Conservation (phyloP, 2,888 invertebrate species). For the Spicauda simplicius region DNA sequence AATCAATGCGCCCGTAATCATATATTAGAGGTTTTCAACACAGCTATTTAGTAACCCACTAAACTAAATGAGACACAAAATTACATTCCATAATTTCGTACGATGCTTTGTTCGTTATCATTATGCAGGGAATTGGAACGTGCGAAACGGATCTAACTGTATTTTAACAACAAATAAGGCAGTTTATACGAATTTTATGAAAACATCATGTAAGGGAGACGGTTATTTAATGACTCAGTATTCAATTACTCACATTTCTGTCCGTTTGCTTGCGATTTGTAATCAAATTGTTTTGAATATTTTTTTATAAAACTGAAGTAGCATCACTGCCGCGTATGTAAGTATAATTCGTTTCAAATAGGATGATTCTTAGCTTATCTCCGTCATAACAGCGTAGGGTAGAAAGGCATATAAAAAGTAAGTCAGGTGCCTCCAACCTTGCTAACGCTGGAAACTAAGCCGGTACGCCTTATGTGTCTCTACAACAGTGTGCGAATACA, state of each 20-base stretch:
- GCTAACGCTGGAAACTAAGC: too few relatives aligned
- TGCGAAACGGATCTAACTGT: conserved; percentile 33
- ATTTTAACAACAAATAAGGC: conserved; percentile 6
- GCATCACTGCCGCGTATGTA: too few relatives aligned
- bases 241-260: background rate
- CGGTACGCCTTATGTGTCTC: too few relatives aligned
- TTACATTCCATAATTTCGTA: background rate
- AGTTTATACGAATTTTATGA: conserved; percentile 16
- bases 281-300: background rate
- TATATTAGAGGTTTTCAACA: background rate
- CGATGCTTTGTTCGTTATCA: conserved; percentile 19
- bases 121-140: conserved; percentile 24
- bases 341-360: too few relatives aligned
- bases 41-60: conserved; percentile 13
- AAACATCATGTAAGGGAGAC: conserved; percentile 26
- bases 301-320: too few relatives aligned
- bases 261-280: background rate
- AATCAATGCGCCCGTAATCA: background rate
- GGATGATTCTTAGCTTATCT: too few relatives aligned
- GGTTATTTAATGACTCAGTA: conserved; percentile 9
- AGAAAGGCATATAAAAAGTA: too few relatives aligned
- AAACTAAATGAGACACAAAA: conserved; percentile 20
- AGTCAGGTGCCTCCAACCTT: too few relatives aligned
- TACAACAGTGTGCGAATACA: too few relatives aligned
- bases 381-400: too few relatives aligned